Conservation (phyloP, 2,113 vertebrate species). For the Pomatorhinus ruficollis region DNA sequence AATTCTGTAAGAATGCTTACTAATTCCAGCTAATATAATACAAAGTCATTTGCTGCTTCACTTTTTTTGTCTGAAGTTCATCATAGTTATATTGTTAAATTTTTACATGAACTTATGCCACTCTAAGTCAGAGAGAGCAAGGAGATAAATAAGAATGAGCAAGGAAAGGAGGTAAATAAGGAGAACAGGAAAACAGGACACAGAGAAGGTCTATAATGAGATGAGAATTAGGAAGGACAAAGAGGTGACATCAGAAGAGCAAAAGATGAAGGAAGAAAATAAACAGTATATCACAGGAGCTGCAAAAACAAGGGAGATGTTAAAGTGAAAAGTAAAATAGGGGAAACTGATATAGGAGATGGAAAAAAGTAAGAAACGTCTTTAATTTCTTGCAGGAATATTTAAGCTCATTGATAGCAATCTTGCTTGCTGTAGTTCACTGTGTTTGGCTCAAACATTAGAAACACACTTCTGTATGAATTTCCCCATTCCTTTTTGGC, state of each 20-base stretch:
- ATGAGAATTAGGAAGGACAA: neutral
- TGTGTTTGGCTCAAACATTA: neutral
- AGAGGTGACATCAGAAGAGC: neutral
- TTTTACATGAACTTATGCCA: neutral
- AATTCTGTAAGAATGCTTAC: neutral
- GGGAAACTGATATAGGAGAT: neutral
- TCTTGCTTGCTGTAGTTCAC: neutral
- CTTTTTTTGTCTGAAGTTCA: neutral
- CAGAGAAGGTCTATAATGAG: neutral
- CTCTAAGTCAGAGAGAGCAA: neutral
- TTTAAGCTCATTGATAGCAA: neutral
- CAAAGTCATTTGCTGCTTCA: neutral
- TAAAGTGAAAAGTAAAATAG: neutral
- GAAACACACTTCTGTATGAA: neutral
- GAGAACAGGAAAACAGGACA: neutral
- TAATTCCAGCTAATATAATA: constrained; percentile 8
- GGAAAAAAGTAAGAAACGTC: neutral
- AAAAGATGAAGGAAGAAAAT: neutral
- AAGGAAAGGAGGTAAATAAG: neutral
- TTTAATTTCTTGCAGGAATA: neutral
- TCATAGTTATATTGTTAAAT: neutral
- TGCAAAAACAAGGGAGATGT: neutral
- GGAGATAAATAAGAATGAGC: neutral
- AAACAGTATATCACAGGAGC: neutral
- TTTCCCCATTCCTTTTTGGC: constrained; percentile 43